Evolutionary conservation across 1,140 invertebrate species (phyloP).

Genomic region (Sycophila sp.): DNA sequence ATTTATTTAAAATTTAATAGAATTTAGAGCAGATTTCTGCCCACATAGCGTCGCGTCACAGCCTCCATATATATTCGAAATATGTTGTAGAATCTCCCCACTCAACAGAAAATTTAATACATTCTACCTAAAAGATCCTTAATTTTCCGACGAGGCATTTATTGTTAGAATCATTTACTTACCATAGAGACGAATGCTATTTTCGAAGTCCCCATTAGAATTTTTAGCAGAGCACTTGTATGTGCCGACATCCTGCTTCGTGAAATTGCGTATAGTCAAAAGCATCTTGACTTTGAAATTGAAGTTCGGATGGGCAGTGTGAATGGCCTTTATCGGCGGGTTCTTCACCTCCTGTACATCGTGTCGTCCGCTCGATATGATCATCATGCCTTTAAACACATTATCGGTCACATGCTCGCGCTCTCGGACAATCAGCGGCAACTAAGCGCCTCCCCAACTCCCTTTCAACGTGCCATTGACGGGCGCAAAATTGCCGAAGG

Average conservation of each 20-base stretch:
- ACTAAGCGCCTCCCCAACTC: too few species aligned
- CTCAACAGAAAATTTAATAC: too few species aligned
- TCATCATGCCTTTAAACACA: slow-evolving; percentile 76
- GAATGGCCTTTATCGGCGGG: slow-evolving; percentile 62
- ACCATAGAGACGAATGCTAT: slow-evolving; percentile 91
- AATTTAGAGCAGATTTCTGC: too few species aligned
- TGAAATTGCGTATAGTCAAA: slow-evolving; percentile 82
- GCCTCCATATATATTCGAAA: too few species aligned
- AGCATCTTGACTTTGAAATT: slow-evolving; percentile 84
- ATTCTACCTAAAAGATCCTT: too few species aligned
- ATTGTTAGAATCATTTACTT: too few species aligned
- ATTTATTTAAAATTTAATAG: too few species aligned
- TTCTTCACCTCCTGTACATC: slow-evolving; percentile 78
- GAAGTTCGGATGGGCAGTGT: not conserved
- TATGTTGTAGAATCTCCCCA: too few species aligned
- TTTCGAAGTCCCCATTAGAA: slow-evolving; percentile 88
- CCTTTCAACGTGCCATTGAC: not conserved
- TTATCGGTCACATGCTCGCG: slow-evolving; percentile 10
- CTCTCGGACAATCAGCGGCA: too few species aligned
- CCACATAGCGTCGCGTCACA: too few species aligned
- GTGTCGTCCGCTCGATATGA: slow-evolving; percentile 83
- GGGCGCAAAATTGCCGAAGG: not conserved
- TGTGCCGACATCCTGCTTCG: slow-evolving; percentile 82
- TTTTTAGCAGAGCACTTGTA: slow-evolving; percentile 93
- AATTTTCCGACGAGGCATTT: too few species aligned